phyloP scores from a whole-genome alignment of 2,113 vertebrate genomes.

The Solea senegalensis region DNA sequence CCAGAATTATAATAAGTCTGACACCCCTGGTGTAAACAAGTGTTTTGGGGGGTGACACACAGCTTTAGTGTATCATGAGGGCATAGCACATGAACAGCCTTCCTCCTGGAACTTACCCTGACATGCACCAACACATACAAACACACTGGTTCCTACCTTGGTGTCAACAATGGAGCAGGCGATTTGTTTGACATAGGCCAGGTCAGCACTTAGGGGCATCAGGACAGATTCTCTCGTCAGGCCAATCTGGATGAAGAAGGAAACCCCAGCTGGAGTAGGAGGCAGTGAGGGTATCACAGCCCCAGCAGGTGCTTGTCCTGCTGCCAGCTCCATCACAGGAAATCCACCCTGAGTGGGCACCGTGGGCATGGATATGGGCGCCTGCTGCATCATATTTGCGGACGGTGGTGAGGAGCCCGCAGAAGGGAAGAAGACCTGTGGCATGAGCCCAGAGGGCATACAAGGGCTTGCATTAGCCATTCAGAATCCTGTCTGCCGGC shows the following conservation, averaged over 20 bases:
- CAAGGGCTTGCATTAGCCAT: constrained; percentile 83
- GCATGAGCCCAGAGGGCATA: constrained; percentile 69
- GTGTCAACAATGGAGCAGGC: constrained; percentile 93
- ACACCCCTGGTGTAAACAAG: too few species aligned
- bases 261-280: constrained; percentile 79
- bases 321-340: constrained; percentile 58
- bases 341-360: constrained; percentile 49
- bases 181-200: constrained; percentile 90
- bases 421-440: constrained; percentile 75
- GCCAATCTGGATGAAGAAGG: constrained; percentile 92
- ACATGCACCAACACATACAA: neutral
- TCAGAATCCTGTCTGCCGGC: constrained; percentile 35
- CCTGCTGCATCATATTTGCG: constrained; percentile 66
- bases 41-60: too few species aligned
- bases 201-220: constrained; percentile 83
- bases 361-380: constrained; percentile 54
- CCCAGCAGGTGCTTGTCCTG: constrained; percentile 59
- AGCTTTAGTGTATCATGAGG: neutral
- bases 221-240: constrained; percentile 89
- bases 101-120: constrained; percentile 6
- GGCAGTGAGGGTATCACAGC: constrained; percentile 40
- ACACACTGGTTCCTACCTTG: constrained; percentile 81
- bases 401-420: constrained; percentile 63
- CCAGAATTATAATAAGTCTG: too few species aligned
- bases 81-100: neutral